Conservation (phyloP, 2,797 vertebrate species). For the Rhinogobio ventralis region DNA sequence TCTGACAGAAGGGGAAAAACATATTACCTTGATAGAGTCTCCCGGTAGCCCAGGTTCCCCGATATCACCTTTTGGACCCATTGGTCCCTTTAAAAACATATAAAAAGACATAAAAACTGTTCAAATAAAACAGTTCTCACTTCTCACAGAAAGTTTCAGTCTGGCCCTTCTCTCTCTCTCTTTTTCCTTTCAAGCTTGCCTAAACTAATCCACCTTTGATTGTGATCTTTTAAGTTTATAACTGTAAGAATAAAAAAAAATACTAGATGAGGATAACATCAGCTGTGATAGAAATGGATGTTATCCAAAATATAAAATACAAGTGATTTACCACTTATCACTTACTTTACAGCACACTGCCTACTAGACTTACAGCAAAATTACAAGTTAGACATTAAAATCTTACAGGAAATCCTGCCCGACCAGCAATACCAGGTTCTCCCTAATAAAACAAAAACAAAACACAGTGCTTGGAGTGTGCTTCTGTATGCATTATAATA, state of each 20-base stretch:
- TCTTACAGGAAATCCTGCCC: slow-evolving; percentile 81
- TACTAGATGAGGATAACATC: background rate
- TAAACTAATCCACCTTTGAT: background rate
- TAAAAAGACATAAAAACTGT: background rate
- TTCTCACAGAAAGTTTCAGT: background rate
- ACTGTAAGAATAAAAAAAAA: background rate
- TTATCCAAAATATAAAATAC: background rate
- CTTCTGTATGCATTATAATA: background rate
- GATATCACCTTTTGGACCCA: slow-evolving; percentile 84
- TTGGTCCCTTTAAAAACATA: slow-evolving; percentile 76
- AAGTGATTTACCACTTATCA: background rate
- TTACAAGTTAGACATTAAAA: background rate
- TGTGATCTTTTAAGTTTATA: background rate
- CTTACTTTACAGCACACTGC: background rate
- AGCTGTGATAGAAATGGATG: background rate
- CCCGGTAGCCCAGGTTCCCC: slow-evolving; percentile 81
- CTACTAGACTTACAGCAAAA: background rate
- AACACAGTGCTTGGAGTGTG: background rate
- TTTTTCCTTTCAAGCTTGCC: background rate
- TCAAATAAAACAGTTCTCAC: background rate
- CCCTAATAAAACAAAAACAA: slow-evolving; percentile 64
- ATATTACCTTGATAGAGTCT: slow-evolving; percentile 81
- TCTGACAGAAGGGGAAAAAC: background rate
- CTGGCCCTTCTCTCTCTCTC: no score
- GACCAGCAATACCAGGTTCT: slow-evolving; percentile 70